Conservation (phyloP, 1,140 invertebrate species). For the Doryteuthis pealeii region DNA sequence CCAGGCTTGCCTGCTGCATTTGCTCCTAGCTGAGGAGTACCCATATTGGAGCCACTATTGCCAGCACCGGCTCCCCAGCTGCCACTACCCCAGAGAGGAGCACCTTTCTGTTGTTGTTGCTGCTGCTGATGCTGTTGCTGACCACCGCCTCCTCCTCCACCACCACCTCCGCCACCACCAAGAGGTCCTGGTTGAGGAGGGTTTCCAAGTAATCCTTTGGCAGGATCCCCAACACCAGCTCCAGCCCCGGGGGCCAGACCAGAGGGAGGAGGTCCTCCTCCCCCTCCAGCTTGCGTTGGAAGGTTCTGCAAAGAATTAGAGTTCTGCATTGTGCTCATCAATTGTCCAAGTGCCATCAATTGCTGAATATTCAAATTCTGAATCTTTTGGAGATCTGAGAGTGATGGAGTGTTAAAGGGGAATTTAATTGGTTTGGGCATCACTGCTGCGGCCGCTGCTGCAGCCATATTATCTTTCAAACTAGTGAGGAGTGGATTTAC, state of each 20-base stretch:
- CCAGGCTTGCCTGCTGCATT: not conserved
- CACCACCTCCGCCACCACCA: slow-evolving; percentile 7
- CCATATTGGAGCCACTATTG: not conserved
- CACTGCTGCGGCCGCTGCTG: not conserved
- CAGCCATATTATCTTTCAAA: not conserved
- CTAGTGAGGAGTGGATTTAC: not conserved
- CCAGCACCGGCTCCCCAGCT: not conserved
- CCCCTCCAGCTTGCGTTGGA: not conserved
- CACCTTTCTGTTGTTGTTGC: not conserved
- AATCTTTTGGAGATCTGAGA: slow-evolving; percentile 24
- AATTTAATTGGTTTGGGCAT: slow-evolving; percentile 13
- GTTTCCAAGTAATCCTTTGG: slow-evolving; percentile 29
- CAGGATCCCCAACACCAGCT: not conserved
- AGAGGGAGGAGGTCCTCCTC: not conserved
- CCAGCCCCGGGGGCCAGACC: not conserved
- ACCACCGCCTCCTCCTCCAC: slow-evolving; percentile 10
- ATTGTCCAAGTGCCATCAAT: slow-evolving; percentile 33
- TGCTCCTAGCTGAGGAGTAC: not conserved
- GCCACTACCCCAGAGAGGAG: not conserved
- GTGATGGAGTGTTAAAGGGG: not conserved
- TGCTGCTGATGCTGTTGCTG: not conserved
- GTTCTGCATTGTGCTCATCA: slow-evolving; percentile 29
- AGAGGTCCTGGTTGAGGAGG: slow-evolving; percentile 17
- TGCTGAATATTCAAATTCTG: slow-evolving; percentile 34
- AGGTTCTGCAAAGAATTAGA: slow-evolving; percentile 11